phyloP scores from a whole-genome alignment of 2,113 vertebrate genomes.

The Amblyopsis rosae region DNA sequence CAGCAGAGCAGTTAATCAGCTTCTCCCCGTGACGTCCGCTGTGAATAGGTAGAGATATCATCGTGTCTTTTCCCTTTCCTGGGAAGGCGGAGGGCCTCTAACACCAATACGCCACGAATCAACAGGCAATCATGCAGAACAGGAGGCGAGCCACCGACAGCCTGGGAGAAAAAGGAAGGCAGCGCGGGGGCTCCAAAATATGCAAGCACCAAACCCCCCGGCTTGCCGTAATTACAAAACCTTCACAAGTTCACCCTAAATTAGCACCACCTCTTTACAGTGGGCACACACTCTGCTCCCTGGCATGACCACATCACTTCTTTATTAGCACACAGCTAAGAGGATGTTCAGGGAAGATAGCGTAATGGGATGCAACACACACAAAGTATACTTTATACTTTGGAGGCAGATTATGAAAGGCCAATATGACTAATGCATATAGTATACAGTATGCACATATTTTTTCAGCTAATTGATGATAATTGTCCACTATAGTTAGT shows the following conservation, averaged over 20 bases:
- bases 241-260: slow-evolving; percentile 42
- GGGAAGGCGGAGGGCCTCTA: slow-evolving; percentile 50
- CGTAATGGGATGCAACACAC: no score
- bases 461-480: no score
- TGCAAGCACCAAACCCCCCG: slow-evolving; percentile 30
- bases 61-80: slow-evolving; percentile 58
- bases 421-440: no score
- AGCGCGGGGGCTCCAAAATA: slow-evolving; percentile 10
- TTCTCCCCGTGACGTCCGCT: slow-evolving; percentile 53
- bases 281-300: neutral
- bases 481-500: no score
- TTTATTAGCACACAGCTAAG: no score
- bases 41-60: slow-evolving; percentile 63
- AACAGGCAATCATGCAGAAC: slow-evolving; percentile 71
- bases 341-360: no score
- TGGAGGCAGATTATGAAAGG: no score
- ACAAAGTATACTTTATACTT: no score
- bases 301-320: neutral
- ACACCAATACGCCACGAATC: slow-evolving; percentile 58
- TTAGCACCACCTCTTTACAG: slow-evolving; percentile 38
- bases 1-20: slow-evolving; percentile 67
- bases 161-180: slow-evolving; percentile 42
- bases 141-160: slow-evolving; percentile 42
- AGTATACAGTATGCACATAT: no score
- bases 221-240: slow-evolving; percentile 61